Percentiles rank a stretch among this genome's conserved stretches.
These are phyloP conservation scores for Taurulus bubalis DNA, from an alignment of 2,113 vertebrate genomes.

Conservation along the genomic window DNA sequence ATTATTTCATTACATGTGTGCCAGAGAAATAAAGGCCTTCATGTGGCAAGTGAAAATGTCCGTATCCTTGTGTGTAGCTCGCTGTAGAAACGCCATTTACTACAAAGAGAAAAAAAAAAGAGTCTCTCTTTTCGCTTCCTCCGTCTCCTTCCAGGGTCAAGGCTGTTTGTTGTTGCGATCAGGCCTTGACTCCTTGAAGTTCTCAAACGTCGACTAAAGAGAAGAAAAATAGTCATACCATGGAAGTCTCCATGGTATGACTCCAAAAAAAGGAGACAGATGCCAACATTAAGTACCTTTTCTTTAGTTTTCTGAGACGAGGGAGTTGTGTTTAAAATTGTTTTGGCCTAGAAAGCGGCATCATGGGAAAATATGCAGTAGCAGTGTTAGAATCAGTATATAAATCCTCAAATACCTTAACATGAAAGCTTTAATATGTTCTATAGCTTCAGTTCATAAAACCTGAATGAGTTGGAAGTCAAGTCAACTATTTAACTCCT, in stretches of 20 bases:
- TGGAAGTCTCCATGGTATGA: background rate
- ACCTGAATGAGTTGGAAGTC: background rate
- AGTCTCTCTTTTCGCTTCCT: constrained; percentile 1
- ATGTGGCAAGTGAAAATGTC: constrained; percentile 34
- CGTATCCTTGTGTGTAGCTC: background rate
- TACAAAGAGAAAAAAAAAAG: background rate
- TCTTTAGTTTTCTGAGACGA: constrained; percentile 10
- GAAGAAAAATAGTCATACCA: background rate
- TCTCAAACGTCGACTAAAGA: background rate
- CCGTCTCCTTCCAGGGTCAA: constrained; percentile 21
- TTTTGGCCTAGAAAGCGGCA: constrained; percentile 25
- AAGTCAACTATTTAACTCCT: background rate
- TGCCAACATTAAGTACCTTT: constrained; percentile 4
- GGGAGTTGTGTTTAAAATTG: constrained; percentile 12
- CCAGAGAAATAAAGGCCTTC: constrained; percentile 4
- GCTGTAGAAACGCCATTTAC: background rate
- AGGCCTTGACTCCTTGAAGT: constrained; percentile 5
- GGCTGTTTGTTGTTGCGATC: constrained; percentile 11
- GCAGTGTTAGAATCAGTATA: constrained; percentile 6
- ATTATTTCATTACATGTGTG: background rate
- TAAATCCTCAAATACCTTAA: constrained; percentile 8
- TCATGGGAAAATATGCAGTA: background rate
- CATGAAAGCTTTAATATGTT: background rate
- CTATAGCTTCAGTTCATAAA: background rate
- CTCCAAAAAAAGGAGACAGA: background rate